Base-by-base conservation (phyloP, 2,888 invertebrate species). In the Incurvaria masculella region DNA sequence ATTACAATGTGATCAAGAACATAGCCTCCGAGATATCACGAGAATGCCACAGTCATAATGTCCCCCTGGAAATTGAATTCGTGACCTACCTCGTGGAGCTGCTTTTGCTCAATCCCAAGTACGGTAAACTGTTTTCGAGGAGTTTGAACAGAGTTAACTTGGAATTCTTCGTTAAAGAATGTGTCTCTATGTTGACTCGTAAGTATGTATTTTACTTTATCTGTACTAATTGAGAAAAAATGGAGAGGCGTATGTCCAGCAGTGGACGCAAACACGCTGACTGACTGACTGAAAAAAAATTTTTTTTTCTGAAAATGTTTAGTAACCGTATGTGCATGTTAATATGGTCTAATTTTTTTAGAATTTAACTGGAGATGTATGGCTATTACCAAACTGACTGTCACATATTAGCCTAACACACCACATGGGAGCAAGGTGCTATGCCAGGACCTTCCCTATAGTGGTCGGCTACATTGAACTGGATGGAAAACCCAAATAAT, bases 11-110 rank as follows among this genome's bases (percentile, higher is more conserved):
- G 17, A 66, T 80, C 11, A 80, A 81, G 56, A 83, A 81, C 57
- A 81, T 84, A 54, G 80, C 82, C 0, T 79, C 74, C 51, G 84
- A 84, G 66, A 72, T 84, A 43, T 66, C 80, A 0, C 64, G 82
- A 48, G 79, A 82, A 56, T 81, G 81, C 54, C 72, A 70, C 51
- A 56, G 65, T 0, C 64, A 65, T 10, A 67, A 66, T 39, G 64
- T 79, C 1, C 56, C 60, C 1, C 68, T 81, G 0, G 73, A 80
- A 14, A 64, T 73, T 0, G 76, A 80, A 11, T 81, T 83, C 48
- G 73, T 82, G 0, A 68, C 72, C 6, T 82, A 79, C 54, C 61
- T 80, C 26, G 74, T 83, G 4, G 76, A 80, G 47, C 56, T 84
- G 39, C 56, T 82, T n/a, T 59, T 81, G 0, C 57, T 83, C 3